phyloP scores from a whole-genome alignment of 2,113 vertebrate species.

The Dromas ardeola region DNA sequence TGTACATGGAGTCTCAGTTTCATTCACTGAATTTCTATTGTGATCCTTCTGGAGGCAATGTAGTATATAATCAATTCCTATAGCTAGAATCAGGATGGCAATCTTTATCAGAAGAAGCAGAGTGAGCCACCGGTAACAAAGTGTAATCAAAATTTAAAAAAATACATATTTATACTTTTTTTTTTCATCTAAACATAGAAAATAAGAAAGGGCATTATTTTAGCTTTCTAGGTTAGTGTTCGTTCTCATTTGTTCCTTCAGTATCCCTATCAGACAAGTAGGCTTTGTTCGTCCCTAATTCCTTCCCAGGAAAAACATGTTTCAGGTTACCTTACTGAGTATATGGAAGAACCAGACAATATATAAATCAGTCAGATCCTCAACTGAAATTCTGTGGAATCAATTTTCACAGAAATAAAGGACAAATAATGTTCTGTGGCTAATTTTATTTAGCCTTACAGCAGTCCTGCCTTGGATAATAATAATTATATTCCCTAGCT shows the following conservation, averaged over 20 bases:
- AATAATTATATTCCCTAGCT: neutral
- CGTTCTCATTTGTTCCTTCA: neutral
- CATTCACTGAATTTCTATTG: neutral
- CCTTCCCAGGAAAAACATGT: neutral
- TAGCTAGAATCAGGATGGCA: neutral
- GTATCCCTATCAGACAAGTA: neutral
- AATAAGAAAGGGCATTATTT: neutral
- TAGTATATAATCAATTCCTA: neutral
- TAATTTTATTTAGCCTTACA: neutral
- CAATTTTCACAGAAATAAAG: neutral
- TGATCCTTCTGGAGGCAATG: neutral
- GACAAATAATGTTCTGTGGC: neutral
- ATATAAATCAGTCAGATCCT: neutral
- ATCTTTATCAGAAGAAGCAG: neutral
- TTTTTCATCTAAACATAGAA: neutral
- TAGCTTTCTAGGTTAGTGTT: neutral
- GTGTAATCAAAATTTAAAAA: neutral
- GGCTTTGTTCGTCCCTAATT: neutral
- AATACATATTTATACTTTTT: neutral
- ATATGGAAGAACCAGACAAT: neutral
- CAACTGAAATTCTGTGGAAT: neutral
- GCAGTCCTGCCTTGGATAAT: neutral
- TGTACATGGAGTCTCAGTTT: neutral
- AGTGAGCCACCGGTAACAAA: neutral
- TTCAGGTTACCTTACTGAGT: neutral